Evolutionary conservation across 2,888 invertebrate genomes (phyloP), one percentile per base, ranked within the genome.

Genomic region (Phyto melanocephala): DNA sequence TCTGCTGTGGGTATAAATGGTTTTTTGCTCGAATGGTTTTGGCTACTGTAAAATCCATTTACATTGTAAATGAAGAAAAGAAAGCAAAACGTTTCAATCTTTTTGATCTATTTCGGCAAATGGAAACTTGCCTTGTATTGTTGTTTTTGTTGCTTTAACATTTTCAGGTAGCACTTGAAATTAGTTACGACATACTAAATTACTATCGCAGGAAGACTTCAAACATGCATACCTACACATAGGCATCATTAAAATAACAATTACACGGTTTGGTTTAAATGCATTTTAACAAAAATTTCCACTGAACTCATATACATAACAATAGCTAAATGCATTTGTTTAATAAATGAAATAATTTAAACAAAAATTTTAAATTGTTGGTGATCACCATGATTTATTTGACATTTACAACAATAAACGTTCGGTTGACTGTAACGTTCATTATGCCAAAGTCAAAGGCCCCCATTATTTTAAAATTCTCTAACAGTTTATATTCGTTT

Each of bases 381-480:
- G 20, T 20, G 20, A 47, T 47, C 47, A 47, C 47, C 52, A 50
- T 47, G 37, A 54, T 75, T 62, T 33, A 28, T 63, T 35, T 87
- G 87, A 86, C 86, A 86, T 83, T 80, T 77, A 70, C 40, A 58
- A 72, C 71, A 58, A 81, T 47, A 47, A 60, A n/a, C 40, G 13
- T 62, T 54, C 24, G 24, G 37, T 50, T 35, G 24, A 13, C 35
- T 0, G 35, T 24, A 45, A 60, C 37, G 4, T 37, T 60, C 37
- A 40, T 60, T 50, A 60, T 37, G 47, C 24, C 47, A 22, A 11
- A n/a, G n/a, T 28, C 35, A 45, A 45, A 15, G 35, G 33, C 5
- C 24, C 20, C 15, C 40, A 28, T 17, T 24, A 54, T 42, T 28
- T 68, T 11, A 42, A 47, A 65, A 65, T 15, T 47, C 20, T 47